These are phyloP conservation scores for Pyrocephalus nanus DNA, from an alignment of 2,797 vertebrate species.

Conservation along the genomic window DNA sequence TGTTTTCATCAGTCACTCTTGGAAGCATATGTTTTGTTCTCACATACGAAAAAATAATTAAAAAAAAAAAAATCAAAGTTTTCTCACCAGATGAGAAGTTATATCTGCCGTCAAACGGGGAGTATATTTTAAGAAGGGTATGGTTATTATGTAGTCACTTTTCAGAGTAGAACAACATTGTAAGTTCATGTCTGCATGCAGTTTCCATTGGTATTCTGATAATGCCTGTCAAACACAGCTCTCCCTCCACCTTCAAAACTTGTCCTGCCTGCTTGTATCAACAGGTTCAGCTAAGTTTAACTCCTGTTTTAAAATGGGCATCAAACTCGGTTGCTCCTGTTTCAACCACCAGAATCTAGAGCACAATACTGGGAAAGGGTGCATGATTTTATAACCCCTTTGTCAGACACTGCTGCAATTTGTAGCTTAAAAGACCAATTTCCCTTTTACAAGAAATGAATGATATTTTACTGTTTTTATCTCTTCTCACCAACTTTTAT, in stretches of 20 bases:
- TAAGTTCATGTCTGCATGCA: constrained; percentile 52
- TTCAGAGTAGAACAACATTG: constrained; percentile 62
- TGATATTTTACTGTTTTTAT: constrained; percentile 3
- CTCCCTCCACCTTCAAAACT: constrained; percentile 39
- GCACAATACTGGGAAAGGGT: constrained; percentile 53
- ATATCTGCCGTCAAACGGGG: not conserved
- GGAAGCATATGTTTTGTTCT: not conserved
- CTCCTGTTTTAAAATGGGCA: constrained; percentile 22
- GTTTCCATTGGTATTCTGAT: constrained; percentile 50
- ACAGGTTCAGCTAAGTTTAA: constrained; percentile 63
- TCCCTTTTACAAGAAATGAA: constrained; percentile 17
- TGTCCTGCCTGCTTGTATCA: constrained; percentile 52
- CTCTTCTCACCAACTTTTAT: not conserved
- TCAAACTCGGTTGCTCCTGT: constrained; percentile 25
- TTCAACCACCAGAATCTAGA: not conserved
- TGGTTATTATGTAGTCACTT: constrained; percentile 10
- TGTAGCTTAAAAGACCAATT: constrained; percentile 39
- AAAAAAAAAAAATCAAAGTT: not conserved
- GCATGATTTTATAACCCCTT: constrained; percentile 70
- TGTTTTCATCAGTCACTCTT: not conserved
- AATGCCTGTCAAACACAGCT: constrained; percentile 66
- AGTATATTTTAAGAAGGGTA: not conserved
- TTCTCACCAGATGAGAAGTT: not conserved
- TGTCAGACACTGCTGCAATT: constrained; percentile 62
- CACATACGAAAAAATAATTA: not conserved